phyloP scores from a whole-genome alignment of 2,888 invertebrate species.

The Embidobia sp. region DNA sequence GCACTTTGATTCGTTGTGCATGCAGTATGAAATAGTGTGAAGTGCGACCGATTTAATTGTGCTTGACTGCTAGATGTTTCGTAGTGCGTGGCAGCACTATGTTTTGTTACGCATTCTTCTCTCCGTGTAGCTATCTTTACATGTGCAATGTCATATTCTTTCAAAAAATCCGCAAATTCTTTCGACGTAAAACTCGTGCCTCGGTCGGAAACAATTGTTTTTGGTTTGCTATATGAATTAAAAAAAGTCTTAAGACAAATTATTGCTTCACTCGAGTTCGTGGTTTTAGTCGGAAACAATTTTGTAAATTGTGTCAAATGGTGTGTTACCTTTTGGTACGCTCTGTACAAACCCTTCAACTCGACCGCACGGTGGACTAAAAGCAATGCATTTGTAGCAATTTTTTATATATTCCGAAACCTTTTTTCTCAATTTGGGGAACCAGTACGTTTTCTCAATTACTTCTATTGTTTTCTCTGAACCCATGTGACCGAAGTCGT shows the following conservation, averaged over 20 bases:
- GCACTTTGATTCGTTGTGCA: too few relatives aligned
- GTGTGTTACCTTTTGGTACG: constrained; percentile 19
- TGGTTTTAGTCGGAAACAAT: constrained; percentile 3
- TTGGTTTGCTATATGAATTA: not conserved
- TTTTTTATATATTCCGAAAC: not conserved
- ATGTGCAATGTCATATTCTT: constrained; percentile 13
- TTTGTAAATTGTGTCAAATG: constrained; percentile 17
- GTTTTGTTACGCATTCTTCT: too few relatives aligned
- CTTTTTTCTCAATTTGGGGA: constrained; percentile 9
- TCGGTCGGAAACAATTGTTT: not conserved
- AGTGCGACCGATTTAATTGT: too few relatives aligned
- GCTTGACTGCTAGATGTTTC: too few relatives aligned
- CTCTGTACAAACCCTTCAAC: not conserved
- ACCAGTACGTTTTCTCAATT: constrained; percentile 15
- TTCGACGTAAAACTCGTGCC: constrained; percentile 3
- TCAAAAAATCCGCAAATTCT: not conserved
- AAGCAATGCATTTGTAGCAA: constrained; percentile 29
- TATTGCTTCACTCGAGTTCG: not conserved
- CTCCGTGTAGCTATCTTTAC: constrained; percentile 16
- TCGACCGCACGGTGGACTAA: not conserved
- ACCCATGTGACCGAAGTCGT: constrained; percentile 12
- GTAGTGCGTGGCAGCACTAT: too few relatives aligned
- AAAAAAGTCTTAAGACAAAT: constrained; percentile 1
- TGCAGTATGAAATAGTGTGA: too few relatives aligned
- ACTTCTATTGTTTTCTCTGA: constrained; percentile 1